Conservation (phyloP, 2,113 vertebrate genomes). For the Pycnonotus jocosus region DNA sequence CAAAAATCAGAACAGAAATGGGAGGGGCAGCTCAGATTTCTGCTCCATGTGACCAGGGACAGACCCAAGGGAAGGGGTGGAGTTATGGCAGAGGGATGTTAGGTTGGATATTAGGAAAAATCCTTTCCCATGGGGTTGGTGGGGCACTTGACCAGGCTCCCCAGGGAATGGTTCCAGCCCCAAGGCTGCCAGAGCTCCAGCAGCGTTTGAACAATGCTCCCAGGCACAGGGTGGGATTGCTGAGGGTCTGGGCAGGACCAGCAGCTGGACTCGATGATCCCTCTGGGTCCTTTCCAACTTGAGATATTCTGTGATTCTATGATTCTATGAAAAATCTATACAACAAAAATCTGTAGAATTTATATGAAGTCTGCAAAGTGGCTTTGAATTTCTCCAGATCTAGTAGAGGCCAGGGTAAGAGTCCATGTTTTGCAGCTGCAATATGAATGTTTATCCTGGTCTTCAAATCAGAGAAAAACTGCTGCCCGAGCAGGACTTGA, state of each 20-base stretch:
- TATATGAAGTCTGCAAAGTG: not conserved
- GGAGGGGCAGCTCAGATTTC: not conserved
- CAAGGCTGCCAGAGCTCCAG: not conserved
- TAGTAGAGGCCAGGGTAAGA: not conserved
- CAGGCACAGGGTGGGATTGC: not conserved
- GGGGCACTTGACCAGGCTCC: not conserved
- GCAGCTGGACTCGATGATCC: not conserved
- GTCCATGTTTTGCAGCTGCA: not conserved
- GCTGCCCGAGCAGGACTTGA: not conserved
- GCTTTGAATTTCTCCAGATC: not conserved
- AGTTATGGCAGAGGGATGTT: not conserved
- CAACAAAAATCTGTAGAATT: not conserved
- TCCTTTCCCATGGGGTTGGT: not conserved
- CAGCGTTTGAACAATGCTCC: rapidly evolving
- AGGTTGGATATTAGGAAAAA: not conserved
- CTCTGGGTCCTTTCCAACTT: not conserved
- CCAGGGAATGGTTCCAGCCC: rapidly evolving
- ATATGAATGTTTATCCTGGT: not conserved
- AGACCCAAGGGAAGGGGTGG: not conserved
- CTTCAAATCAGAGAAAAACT: not conserved
- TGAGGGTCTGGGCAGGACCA: not conserved
- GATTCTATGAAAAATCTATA: not conserved
- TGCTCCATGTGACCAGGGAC: not conserved
- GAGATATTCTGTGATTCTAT: not conserved
- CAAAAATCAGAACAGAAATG: not conserved